A percentile compares a stretch with the other conserved stretches of the same genome.
phyloP scores from a whole-genome alignment of 2,797 vertebrate genomes.

The Telmatherina bonti region DNA sequence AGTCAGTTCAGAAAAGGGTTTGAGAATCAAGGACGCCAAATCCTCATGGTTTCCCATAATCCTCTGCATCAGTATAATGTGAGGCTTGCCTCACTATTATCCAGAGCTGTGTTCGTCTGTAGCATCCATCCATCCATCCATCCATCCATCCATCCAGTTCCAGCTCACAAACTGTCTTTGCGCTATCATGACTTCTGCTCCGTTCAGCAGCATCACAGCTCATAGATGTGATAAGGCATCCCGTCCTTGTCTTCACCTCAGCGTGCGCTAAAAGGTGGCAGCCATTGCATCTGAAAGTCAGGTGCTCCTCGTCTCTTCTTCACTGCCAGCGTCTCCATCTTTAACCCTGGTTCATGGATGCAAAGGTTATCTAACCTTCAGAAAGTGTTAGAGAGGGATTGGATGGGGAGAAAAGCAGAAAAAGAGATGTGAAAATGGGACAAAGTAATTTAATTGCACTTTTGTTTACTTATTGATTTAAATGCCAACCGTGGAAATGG shows the following conservation, averaged over 20 bases:
- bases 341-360: constrained; percentile 72
- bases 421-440: not conserved
- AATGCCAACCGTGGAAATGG: constrained; percentile 26
- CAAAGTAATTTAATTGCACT: constrained; percentile 47
- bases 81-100: constrained; percentile 35
- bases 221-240: constrained; percentile 53
- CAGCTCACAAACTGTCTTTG: constrained; percentile 33
- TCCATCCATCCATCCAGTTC: constrained; percentile 26
- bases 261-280: constrained; percentile 62
- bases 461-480: constrained; percentile 35
- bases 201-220: constrained; percentile 51
- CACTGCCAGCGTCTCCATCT: constrained; percentile 59
- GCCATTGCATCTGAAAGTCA: constrained; percentile 62
- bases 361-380: constrained; percentile 86
- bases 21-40: constrained; percentile 34
- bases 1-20: constrained; percentile 47
- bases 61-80: constrained; percentile 25
- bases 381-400: constrained; percentile 57
- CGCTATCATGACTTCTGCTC: constrained; percentile 33
- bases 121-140: constrained; percentile 7
- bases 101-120: constrained; percentile 39
- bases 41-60: constrained; percentile 27
- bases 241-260: constrained; percentile 52
- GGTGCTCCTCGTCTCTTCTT: constrained; percentile 54
- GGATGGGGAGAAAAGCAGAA: constrained; percentile 8